Evolutionary conservation across 2,888 invertebrate species (phyloP), one percentile per base, ranked within the genome.

Genomic region (Callyntrura sp.): DNA sequence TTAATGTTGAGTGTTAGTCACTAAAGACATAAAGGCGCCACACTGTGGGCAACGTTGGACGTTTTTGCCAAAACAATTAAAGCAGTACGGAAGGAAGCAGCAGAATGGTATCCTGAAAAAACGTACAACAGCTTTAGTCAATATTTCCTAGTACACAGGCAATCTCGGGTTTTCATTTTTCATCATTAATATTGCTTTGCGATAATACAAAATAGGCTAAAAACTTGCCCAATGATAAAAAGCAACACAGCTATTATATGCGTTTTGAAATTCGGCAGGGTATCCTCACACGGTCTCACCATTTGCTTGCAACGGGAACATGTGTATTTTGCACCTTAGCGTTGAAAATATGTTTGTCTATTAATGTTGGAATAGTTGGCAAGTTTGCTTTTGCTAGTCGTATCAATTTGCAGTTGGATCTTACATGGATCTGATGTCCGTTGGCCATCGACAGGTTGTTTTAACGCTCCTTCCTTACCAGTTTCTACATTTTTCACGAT

Each of bases 31-130:
- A 55, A 45, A 81, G 12, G 28, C 65, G 3, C 88, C 87, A 62
- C 90, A 90, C 20, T 51, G 79, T 8, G 90, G 88, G 57, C 90
- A 90, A 20, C 90, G 90, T 11, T n/a, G 20, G 12, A 82, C 82
- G 0, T 45, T 57, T 20, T 45, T 84, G 14, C 88, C 88, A 88
- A 70, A 90, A 14, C 79, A 65, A 17, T 88, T 76, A 57, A 85
- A 88, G 20, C 83, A 85, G 25, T 88, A 88, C 0, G 90, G 87
- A 0, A 87, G n/a, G 45, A 88, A 88, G n/a, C 85, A 20, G 35
- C 62, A 82, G 25, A 86, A 87, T 48, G 90, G 90, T 12, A 90
- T 17, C 17, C 90, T 90, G 25, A 0, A 17, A 20, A 62, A 62
- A n/a, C n/a, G n/a, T n/a, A n/a, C n/a, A 11, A 45, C 25, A 5